Evolutionary conservation across 2,797 vertebrate species (phyloP).

Genomic region (Falco concolor): DNA sequence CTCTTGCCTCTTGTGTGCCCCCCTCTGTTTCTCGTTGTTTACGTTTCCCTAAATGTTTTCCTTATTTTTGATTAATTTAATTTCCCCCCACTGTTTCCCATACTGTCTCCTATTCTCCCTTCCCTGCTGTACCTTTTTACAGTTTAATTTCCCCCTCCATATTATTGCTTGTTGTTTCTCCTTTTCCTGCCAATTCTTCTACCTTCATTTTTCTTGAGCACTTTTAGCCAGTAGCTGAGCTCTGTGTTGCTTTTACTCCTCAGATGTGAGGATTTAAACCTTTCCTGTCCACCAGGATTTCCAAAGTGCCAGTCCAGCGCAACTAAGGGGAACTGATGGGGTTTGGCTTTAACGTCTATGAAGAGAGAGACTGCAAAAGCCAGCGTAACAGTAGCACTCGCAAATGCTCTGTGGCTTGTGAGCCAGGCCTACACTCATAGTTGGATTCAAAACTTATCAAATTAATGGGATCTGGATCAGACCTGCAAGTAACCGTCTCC

Average conservation of each 20-base stretch:
- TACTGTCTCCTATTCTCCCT: neutral
- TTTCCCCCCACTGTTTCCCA: neutral
- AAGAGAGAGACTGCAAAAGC: neutral
- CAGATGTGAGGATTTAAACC: neutral
- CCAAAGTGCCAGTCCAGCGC: slow-evolving; percentile 33
- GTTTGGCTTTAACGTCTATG: neutral
- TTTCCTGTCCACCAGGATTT: slow-evolving; percentile 8
- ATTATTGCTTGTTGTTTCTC: neutral
- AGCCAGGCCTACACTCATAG: neutral
- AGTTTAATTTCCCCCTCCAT: neutral
- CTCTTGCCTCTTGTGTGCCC: neutral
- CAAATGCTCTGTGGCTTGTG: neutral
- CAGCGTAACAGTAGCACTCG: neutral
- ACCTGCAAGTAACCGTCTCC: neutral
- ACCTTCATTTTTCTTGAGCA: neutral
- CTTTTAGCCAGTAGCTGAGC: neutral
- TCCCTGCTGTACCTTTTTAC: neutral
- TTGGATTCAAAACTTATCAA: neutral
- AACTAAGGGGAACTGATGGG: slow-evolving; percentile 3
- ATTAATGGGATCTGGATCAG: neutral
- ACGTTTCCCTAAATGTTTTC: neutral
- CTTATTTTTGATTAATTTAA: neutral
- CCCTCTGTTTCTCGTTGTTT: neutral
- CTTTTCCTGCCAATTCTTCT: neutral
- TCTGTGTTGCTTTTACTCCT: neutral